Conservation (phyloP, 2,797 vertebrate species). For the Cottoperca gobio region DNA sequence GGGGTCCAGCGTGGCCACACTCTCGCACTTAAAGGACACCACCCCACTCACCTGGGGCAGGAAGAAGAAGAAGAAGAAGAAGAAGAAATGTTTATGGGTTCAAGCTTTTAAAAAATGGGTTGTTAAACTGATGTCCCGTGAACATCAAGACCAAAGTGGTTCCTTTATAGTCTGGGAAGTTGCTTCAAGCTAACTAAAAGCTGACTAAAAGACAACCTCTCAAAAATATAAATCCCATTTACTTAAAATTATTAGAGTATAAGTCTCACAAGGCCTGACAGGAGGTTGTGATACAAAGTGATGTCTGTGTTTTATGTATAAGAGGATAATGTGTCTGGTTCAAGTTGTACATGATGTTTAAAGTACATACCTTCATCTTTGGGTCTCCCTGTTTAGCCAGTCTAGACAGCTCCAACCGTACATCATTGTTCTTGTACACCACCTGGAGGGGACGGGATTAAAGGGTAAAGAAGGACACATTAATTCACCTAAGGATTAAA, state of each 20-base stretch:
- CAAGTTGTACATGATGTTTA: slow-evolving; percentile 19
- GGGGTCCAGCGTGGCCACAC: slow-evolving; percentile 97
- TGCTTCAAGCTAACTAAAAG: slow-evolving; percentile 41
- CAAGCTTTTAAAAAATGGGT: background rate
- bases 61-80: background rate
- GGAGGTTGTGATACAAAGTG: slow-evolving; percentile 34
- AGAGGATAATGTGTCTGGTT: slow-evolving; percentile 53
- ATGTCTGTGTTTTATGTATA: slow-evolving; percentile 31
- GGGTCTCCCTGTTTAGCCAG: slow-evolving; percentile 97
- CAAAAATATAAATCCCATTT: slow-evolving; percentile 69
- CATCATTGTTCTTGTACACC: slow-evolving; percentile 99
- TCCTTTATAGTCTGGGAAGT: slow-evolving; percentile 41
- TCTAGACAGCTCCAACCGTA: slow-evolving; percentile 95
- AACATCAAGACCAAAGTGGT: slow-evolving; percentile 32
- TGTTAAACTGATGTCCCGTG: slow-evolving; percentile 10
- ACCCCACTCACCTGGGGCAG: slow-evolving; percentile 89
- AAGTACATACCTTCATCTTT: slow-evolving; percentile 92
- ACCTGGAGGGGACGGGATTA: slow-evolving; percentile 82
- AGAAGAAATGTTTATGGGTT: background rate
- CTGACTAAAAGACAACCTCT: slow-evolving; percentile 54
- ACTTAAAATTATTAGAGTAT: slow-evolving; percentile 41
- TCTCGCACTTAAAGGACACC: slow-evolving; percentile 99
- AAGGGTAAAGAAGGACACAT: slow-evolving; percentile 23
- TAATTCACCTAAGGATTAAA: slow-evolving; percentile 28
- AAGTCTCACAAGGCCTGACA: slow-evolving; percentile 29